Evolutionary conservation across 2,888 invertebrate species (phyloP).

Genomic region (Luperina nickerlii): DNA sequence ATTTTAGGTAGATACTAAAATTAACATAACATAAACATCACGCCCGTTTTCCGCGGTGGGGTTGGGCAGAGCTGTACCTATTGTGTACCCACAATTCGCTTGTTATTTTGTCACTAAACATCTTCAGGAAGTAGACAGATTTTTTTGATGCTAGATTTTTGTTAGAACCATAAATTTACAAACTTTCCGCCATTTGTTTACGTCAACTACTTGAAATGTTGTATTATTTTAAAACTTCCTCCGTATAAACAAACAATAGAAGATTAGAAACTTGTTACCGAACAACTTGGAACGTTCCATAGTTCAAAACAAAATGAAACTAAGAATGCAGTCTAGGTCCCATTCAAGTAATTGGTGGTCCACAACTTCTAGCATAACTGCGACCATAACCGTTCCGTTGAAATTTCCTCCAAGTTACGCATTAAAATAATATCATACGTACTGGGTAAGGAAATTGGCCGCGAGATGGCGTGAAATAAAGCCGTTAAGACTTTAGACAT

Average conservation of each 20-base stretch:
- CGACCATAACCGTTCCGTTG: constrained; percentile 79
- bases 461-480: constrained; percentile 82
- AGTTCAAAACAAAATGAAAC: constrained; percentile 74
- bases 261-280: constrained; percentile 56
- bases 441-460: constrained; percentile 82
- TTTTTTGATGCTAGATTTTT: background rate
- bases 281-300: constrained; percentile 40
- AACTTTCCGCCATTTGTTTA: background rate
- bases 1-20: background rate
- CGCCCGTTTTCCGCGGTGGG: background rate
- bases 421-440: constrained; percentile 82
- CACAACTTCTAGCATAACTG: constrained; percentile 81
- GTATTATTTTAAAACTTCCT: background rate
- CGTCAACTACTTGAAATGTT: background rate
- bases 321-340: constrained; percentile 73
- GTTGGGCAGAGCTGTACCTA: too few species aligned
- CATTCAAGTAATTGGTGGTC: constrained; percentile 82
- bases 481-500: constrained; percentile 79
- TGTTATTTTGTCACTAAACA: too few species aligned
- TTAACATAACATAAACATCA: background rate
- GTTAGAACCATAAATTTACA: background rate
- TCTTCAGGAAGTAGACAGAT: background rate
- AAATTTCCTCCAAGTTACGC: constrained; percentile 80
- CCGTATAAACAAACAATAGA: constrained; percentile 48
- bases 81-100: too few species aligned